Percentiles rank a stretch among this genome's conserved stretches.
phyloP scores from a whole-genome alignment of 2,888 invertebrate species.

The Schrankia costaestrigalis region DNA sequence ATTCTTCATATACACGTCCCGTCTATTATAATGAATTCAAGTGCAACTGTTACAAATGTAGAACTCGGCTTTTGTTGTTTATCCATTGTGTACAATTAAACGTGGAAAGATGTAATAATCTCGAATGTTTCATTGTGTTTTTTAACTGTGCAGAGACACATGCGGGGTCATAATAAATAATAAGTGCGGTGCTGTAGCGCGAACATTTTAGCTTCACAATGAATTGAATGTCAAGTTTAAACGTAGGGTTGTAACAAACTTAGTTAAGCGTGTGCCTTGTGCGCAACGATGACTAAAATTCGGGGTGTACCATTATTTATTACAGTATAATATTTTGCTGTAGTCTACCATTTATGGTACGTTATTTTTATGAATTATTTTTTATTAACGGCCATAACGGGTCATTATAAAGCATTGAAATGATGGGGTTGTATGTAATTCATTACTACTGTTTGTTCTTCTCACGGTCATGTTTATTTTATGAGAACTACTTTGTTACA shows the following conservation, averaged over 20 bases:
- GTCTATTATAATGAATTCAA: conserved; percentile 55
- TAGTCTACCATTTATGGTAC: conserved; percentile 69
- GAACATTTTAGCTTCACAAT: conserved; percentile 63
- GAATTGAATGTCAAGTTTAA: conserved; percentile 74
- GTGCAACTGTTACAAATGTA: conserved; percentile 72
- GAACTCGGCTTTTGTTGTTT: conserved; percentile 67
- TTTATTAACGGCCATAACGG: conserved; percentile 70
- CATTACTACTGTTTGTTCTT: conserved; percentile 72
- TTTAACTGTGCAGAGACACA: conserved; percentile 64
- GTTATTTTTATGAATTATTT: conserved; percentile 69
- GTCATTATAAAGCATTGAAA: conserved; percentile 70
- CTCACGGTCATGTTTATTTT: conserved; percentile 58
- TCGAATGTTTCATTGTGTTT: conserved; percentile 73
- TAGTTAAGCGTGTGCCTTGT: conserved; percentile 64
- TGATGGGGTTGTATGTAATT: conserved; percentile 60
- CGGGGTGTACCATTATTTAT: conserved; percentile 79
- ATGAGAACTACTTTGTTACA: conserved; percentile 33
- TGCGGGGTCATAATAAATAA: conserved; percentile 75
- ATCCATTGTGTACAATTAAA: conserved; percentile 78
- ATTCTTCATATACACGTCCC: conserved; percentile 40
- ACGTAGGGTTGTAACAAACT: conserved; percentile 70
- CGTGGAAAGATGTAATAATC: conserved; percentile 77
- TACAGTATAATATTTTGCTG: conserved; percentile 76
- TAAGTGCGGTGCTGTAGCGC: conserved; percentile 47
- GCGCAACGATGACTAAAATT: conserved; percentile 65